Evolutionary conservation across 2,113 vertebrate species (phyloP), one percentile per base, ranked within the genome.

Genomic region (Zapornia atra): DNA sequence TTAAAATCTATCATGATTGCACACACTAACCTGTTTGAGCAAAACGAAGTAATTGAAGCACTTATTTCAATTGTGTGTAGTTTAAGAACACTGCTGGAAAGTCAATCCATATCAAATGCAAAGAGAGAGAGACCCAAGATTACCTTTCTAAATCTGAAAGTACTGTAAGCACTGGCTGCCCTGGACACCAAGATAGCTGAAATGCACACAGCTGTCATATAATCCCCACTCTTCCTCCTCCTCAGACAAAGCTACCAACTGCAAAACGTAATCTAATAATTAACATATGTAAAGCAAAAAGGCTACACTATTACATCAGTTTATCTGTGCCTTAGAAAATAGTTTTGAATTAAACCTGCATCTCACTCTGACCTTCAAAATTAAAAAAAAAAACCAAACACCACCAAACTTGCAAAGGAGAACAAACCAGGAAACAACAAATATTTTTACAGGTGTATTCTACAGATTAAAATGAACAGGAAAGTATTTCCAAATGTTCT

Each of bases 261-360:
- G 96, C 95, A 97, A 97, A 98, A 96, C 88, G 96, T 84, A 86
- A 97, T 95, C 94, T 89, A 92, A 94, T 75, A 95, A 98, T 98
- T 98, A 98, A 97, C 98, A 98, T 97, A 97, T 92, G 95, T 97
- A 97, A 98, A 97, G 95, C 6, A 92, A 97, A 97, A 98, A 57
- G 59, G 78, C 61, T 85, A 95, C 93, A 96, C 94, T 95, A 72
- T 97, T 96, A 96, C 96, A 98, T 98, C 97, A 98, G 94, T 91
- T 97, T 96, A 96, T 96, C 59, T 85, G 53, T 91, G 92, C 94
- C 77, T 97, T 92, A 90, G 81, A 84, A 86, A 91, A 86, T 60
- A 97, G 96, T 95, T 98, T 88, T 61, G 28, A 50, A 92, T 97
- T 95, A 97, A 95, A 97, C 88, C 89, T 79, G 60, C 50, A 97